Percentiles rank a stretch among this genome's conserved stretches.
These are phyloP conservation scores for Pterocles gutturalis DNA, from an alignment of 2,113 vertebrate genomes.

Conservation along the genomic window DNA sequence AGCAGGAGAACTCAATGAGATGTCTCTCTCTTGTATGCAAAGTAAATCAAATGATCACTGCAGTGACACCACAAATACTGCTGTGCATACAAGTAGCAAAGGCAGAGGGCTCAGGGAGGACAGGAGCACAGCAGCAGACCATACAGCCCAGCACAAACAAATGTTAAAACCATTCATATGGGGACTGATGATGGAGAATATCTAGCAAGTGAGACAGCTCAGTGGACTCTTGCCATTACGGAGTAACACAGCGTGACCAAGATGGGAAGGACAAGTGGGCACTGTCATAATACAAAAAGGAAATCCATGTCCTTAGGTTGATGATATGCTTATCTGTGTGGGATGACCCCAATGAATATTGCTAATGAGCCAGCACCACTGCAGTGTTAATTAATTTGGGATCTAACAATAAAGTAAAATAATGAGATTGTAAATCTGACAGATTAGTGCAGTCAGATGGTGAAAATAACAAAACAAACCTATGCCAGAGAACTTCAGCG, in stretches of 20 bases:
- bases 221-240: neutral
- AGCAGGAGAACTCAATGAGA: neutral
- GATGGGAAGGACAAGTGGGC: neutral
- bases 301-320: neutral
- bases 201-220: neutral
- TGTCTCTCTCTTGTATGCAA: neutral
- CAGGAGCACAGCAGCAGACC: neutral
- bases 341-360: constrained; percentile 22
- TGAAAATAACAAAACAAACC: constrained; percentile 18
- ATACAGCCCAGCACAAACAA: neutral
- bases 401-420: constrained; percentile 15
- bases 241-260: neutral
- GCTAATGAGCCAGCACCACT: constrained; percentile 3
- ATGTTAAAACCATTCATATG: neutral
- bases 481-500: neutral
- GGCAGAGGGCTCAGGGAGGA: neutral
- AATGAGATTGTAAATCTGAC: constrained; percentile 52
- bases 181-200: neutral
- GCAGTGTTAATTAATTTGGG: constrained; percentile 32
- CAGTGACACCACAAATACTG: neutral
- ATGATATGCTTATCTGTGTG: neutral
- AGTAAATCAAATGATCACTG: neutral
- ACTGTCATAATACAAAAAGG: neutral
- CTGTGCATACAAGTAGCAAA: neutral
- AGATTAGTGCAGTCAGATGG: constrained; percentile 44